phyloP scores from a whole-genome alignment of 2,797 vertebrate species.

The Lepus oiostolus region DNA sequence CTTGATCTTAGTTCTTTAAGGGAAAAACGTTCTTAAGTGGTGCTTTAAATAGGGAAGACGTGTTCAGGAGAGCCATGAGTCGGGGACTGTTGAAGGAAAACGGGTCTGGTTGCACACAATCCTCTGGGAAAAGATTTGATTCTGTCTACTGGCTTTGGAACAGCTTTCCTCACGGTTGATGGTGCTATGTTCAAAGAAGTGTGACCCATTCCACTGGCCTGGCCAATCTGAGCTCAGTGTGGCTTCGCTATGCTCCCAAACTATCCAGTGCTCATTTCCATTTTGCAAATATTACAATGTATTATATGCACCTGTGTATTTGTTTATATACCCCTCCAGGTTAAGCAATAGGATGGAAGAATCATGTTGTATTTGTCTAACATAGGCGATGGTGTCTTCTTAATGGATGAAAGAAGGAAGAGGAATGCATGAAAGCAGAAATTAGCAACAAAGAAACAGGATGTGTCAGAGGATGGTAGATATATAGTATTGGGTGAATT shows the following conservation, averaged over 20 bases:
- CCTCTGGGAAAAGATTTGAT: conserved; percentile 51
- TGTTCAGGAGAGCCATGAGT: background rate
- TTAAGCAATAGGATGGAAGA: background rate
- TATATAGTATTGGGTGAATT: background rate
- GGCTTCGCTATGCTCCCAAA: background rate
- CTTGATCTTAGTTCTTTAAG: conserved; percentile 66
- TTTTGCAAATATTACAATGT: background rate
- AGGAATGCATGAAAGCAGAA: background rate
- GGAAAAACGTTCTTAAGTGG: conserved; percentile 52
- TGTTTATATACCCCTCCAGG: background rate
- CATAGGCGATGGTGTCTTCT: background rate
- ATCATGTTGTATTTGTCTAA: background rate
- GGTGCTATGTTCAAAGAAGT: background rate
- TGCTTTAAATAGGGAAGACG: conserved; percentile 55
- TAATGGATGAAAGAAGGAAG: background rate
- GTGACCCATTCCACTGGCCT: background rate
- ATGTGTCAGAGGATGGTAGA: background rate
- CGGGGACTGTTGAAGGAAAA: conserved; percentile 28
- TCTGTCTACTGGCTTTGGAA: conserved; percentile 1
- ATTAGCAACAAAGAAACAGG: background rate
- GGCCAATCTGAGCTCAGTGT: background rate
- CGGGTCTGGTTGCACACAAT: conserved; percentile 41
- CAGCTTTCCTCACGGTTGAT: background rate
- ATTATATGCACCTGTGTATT: background rate
- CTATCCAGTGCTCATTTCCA: background rate